Conservation (phyloP, 23 tunicate genomes). For the Clavelina lepadiformis region DNA sequence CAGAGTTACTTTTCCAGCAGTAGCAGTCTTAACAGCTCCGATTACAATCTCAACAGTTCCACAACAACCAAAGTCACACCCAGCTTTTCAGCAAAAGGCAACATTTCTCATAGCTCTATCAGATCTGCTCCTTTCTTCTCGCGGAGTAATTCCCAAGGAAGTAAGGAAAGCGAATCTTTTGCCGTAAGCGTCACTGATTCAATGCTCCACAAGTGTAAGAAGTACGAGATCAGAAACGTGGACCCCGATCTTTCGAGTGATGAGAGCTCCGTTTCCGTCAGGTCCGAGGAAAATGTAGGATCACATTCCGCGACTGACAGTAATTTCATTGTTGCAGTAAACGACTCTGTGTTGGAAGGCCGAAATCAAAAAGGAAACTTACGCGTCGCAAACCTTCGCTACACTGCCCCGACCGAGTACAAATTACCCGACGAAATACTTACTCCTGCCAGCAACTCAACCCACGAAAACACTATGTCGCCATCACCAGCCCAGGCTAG, state of each 20-base stretch:
- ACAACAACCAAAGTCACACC: conserved; percentile 8
- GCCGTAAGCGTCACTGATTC: conserved; percentile 58
- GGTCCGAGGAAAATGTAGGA: neutral
- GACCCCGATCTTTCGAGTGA: conserved; percentile 18
- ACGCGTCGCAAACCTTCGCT: conserved; percentile 18
- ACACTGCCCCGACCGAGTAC: conserved; percentile 25
- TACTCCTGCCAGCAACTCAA: neutral
- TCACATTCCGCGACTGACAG: neutral
- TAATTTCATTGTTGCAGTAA: conserved; percentile 22
- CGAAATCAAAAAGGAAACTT: conserved; percentile 19
- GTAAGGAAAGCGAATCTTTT: conserved; percentile 19
- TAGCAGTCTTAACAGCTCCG: neutral
- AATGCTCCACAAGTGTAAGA: conserved; percentile 9
- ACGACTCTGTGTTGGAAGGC: conserved; percentile 49
- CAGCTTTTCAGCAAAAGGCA: neutral
- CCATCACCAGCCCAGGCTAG: conserved; percentile 32
- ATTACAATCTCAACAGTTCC: neutral
- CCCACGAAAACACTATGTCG: neutral
- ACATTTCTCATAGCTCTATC: neutral
- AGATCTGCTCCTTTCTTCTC: neutral
- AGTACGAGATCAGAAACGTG: conserved; percentile 20
- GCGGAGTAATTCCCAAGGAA: conserved; percentile 2
- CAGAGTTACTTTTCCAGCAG: neutral
- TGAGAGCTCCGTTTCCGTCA: conserved; percentile 28
- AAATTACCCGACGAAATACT: conserved; percentile 40